Evolutionary conservation across 2,888 invertebrate genomes (phyloP).

Genomic region (Tachystola acroxantha): DNA sequence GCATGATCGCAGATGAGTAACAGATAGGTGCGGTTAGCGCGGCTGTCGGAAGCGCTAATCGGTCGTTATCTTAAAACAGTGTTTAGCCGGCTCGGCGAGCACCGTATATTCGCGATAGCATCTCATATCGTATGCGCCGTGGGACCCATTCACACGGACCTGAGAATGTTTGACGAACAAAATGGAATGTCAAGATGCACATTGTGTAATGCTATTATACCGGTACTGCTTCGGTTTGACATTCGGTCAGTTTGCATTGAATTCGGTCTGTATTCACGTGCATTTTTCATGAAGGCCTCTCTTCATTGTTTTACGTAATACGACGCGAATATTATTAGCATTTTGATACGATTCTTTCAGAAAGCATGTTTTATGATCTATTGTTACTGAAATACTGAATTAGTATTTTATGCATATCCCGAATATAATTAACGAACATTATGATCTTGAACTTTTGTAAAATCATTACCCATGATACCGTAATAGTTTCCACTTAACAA

Average conservation of each 20-base stretch:
- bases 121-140: slow-evolving; percentile 33
- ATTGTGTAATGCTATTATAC: slow-evolving; percentile 54
- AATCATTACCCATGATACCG: too few relatives aligned
- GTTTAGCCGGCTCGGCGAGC: slow-evolving; percentile 47
- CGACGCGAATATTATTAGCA: neutral
- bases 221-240: slow-evolving; percentile 32
- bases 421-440: too few relatives aligned
- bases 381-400: slow-evolving; percentile 3
- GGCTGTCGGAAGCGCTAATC: slow-evolving; percentile 35
- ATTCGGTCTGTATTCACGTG: slow-evolving; percentile 40
- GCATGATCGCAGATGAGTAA: slow-evolving; percentile 5
- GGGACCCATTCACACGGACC: slow-evolving; percentile 62
- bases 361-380: slow-evolving; percentile 6
- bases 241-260: slow-evolving; percentile 56
- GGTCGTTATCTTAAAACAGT: slow-evolving; percentile 39
- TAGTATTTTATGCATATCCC: too few relatives aligned
- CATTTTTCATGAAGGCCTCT: slow-evolving; percentile 33
- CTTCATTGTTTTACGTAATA: slow-evolving; percentile 32
- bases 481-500: too few relatives aligned
- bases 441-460: too few relatives aligned
- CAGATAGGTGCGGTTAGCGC: slow-evolving; percentile 11
- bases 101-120: slow-evolving; percentile 33
- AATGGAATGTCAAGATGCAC: slow-evolving; percentile 73
- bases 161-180: slow-evolving; percentile 59
- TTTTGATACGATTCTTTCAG: slow-evolving; percentile 6